phyloP scores from a whole-genome alignment of 1,140 invertebrate genomes.

The Drosophila baimaii region DNA sequence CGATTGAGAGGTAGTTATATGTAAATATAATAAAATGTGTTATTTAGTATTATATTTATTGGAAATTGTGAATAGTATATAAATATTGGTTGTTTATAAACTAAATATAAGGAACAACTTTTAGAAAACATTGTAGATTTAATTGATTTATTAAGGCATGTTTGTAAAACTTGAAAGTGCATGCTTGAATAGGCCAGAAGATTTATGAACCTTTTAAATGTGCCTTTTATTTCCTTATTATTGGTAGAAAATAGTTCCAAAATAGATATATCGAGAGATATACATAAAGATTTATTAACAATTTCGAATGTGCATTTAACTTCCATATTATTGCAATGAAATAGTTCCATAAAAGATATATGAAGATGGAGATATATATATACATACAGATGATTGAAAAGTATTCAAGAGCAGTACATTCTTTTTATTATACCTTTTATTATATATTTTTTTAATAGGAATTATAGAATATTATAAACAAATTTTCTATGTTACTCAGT shows the following conservation, averaged over 20 bases:
- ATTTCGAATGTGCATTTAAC: not conserved
- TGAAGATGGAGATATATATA: not conserved
- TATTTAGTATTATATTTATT: not conserved
- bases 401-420: not conserved
- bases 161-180: not conserved
- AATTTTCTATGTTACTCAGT: not conserved
- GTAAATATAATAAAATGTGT: not conserved
- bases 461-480: not conserved
- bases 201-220: not conserved
- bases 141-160: not conserved
- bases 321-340: not conserved
- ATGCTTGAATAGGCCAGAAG: not conserved
- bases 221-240: not conserved
- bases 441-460: not conserved
- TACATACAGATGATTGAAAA: not conserved
- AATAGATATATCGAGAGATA: no score
- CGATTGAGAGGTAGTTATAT: not conserved
- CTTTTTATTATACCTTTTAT: not conserved
- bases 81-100: not conserved
- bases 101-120: not conserved
- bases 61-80: not conserved
- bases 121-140: not conserved
- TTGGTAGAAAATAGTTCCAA: no score
- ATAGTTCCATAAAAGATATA: not conserved
- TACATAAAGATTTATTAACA: no score